phyloP scores from a whole-genome alignment of 2,888 invertebrate species.

The Diogma glabrata region DNA sequence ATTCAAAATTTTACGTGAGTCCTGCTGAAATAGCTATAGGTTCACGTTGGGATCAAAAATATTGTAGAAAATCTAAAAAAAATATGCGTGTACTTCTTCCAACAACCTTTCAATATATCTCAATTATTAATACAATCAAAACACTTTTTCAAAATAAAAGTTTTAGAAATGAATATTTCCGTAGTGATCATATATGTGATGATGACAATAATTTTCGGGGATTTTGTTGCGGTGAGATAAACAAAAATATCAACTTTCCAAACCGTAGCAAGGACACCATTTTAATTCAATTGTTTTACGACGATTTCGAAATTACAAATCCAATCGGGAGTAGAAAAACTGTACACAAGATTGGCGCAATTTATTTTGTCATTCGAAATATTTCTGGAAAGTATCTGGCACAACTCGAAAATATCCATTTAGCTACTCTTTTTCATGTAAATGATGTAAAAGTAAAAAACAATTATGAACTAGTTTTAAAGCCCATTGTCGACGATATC shows the following conservation, averaged over 20 bases:
- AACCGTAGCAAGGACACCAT: neutral
- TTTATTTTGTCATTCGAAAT: neutral
- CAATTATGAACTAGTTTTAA: neutral
- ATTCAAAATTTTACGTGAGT: too few species aligned
- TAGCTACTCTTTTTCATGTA: neutral
- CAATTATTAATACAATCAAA: neutral
- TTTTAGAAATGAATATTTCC: too few species aligned
- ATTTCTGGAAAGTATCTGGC: neutral
- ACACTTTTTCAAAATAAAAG: neutral
- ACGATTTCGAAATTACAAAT: neutral
- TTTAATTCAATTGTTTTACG: neutral
- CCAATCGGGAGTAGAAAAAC: neutral
- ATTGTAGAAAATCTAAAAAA: too few species aligned
- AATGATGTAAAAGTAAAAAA: neutral
- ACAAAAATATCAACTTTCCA: too few species aligned
- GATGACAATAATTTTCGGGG: too few species aligned
- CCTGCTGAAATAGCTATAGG: too few species aligned
- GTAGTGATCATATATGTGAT: neutral
- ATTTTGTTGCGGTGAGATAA: too few species aligned
- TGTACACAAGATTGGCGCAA: neutral
- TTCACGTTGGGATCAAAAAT: too few species aligned
- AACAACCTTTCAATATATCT: constrained; percentile 1
- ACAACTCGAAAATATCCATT: neutral
- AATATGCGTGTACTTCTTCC: too few species aligned
- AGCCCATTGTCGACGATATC: neutral